Percentiles rank a stretch among this genome's conserved stretches.
Conservation (phyloP, 1,140 invertebrate genomes). For the Drosophila punjabiensis region DNA sequence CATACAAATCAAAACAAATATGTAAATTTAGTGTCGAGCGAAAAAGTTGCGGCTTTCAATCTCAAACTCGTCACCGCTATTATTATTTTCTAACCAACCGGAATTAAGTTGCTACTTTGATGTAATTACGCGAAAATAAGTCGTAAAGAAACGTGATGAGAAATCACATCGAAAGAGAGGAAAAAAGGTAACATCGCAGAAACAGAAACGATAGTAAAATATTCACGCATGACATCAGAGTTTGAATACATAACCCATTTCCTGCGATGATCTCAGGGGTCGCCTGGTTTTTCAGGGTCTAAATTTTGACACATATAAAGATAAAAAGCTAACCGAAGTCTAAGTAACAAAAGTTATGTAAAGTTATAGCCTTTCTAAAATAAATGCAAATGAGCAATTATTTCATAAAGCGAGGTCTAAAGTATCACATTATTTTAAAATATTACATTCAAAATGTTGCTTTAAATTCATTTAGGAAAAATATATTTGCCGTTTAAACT, state of each 20-base stretch:
- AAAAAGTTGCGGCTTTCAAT: slow-evolving; percentile 15
- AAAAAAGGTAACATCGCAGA: background rate
- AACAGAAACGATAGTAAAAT: slow-evolving; percentile 12
- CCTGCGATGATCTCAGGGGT: slow-evolving; percentile 39
- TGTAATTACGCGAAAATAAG: slow-evolving; percentile 55
- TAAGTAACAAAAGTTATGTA: background rate
- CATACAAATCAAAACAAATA: slow-evolving; percentile 5
- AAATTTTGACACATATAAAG: background rate
- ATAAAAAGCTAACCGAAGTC: background rate
- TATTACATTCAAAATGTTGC: background rate
- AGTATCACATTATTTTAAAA: background rate
- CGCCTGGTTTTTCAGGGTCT: background rate
- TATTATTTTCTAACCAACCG: slow-evolving; percentile 30
- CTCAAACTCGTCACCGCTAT: slow-evolving; percentile 56
- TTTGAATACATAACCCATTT: slow-evolving; percentile 25
- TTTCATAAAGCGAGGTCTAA: background rate
- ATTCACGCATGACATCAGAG: slow-evolving; percentile 71
- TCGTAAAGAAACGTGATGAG: slow-evolving; percentile 44
- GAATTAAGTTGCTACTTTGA: slow-evolving; percentile 46
- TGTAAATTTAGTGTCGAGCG: slow-evolving; percentile 10
- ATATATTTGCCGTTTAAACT: too few relatives aligned
- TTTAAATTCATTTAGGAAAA: too few relatives aligned
- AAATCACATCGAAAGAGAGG: slow-evolving; percentile 13
- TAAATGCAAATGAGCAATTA: background rate
- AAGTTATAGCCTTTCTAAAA: background rate